Evolutionary conservation across 1,140 invertebrate genomes (phyloP).

Genomic region (Lasioglossum baleicum): DNA sequence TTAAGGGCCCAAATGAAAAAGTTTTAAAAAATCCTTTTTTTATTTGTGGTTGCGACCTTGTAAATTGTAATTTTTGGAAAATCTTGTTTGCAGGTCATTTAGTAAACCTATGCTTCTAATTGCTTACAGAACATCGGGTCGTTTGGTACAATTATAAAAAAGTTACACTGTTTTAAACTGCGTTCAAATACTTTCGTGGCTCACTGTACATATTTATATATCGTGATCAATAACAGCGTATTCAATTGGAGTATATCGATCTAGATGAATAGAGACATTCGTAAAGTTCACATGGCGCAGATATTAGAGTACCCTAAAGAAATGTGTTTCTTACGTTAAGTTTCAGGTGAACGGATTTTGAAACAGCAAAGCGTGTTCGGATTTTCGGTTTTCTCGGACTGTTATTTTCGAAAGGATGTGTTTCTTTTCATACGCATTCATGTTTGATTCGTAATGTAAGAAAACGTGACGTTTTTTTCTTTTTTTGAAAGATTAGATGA

Average conservation of each 20-base stretch:
- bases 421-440: not conserved
- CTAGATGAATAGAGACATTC: not conserved
- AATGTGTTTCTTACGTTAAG: not conserved
- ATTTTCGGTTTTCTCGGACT: not conserved
- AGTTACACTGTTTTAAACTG: no score
- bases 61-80: no score
- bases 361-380: not conserved
- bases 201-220: no score
- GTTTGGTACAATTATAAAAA: no score
- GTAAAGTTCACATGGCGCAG: not conserved
- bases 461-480: not conserved
- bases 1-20: no score
- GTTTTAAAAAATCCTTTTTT: no score
- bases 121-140: no score
- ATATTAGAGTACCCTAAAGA: not conserved
- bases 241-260: not conserved
- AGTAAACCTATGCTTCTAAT: no score
- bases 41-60: no score
- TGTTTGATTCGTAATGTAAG: no score
- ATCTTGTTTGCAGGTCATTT: no score
- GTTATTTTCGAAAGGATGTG: not conserved
- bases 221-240: not conserved
- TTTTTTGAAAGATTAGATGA: slow-evolving; percentile 1
- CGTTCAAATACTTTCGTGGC: no score
- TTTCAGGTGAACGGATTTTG: slow-evolving; percentile 6